Evolutionary conservation across 2,113 vertebrate genomes (phyloP).

Genomic region (Antigone vipio): DNA sequence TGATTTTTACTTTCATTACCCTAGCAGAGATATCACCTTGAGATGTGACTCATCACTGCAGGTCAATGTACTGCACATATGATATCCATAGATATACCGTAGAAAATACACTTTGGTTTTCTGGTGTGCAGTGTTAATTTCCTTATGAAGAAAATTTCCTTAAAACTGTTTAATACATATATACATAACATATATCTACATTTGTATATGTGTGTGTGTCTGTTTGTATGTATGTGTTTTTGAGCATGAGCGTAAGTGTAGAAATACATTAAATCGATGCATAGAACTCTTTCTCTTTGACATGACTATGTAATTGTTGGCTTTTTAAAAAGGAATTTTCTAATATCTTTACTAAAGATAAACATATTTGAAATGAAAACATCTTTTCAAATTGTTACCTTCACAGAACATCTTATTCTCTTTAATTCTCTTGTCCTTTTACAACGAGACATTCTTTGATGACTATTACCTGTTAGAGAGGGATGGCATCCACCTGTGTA

Average conservation of each 20-base stretch:
- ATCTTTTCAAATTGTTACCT: not conserved
- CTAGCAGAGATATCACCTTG: not conserved
- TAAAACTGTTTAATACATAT: not conserved
- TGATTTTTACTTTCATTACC: not conserved
- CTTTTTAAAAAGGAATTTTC: not conserved
- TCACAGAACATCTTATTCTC: not conserved
- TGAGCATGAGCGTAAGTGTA: fast-evolving
- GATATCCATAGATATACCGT: not conserved
- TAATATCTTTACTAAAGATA: not conserved
- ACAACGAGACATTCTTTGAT: too few relatives aligned
- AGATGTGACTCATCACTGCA: not conserved
- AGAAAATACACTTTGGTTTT: not conserved
- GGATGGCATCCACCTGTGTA: too few relatives aligned
- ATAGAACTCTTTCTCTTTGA: not conserved
- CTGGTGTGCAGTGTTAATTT: not conserved
- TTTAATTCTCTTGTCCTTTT: not conserved
- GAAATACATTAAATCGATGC: fast-evolving
- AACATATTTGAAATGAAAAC: not conserved
- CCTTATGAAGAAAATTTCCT: not conserved
- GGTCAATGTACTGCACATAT: not conserved
- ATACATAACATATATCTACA: not conserved
- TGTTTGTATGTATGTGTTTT: not conserved
- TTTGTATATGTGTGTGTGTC: too few relatives aligned
- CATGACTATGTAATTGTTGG: not conserved
- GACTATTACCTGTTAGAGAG: too few relatives aligned